These are phyloP conservation scores for Didymodactylos carnosus DNA, from an alignment of 2,888 invertebrate genomes.

Conservation along the genomic window DNA sequence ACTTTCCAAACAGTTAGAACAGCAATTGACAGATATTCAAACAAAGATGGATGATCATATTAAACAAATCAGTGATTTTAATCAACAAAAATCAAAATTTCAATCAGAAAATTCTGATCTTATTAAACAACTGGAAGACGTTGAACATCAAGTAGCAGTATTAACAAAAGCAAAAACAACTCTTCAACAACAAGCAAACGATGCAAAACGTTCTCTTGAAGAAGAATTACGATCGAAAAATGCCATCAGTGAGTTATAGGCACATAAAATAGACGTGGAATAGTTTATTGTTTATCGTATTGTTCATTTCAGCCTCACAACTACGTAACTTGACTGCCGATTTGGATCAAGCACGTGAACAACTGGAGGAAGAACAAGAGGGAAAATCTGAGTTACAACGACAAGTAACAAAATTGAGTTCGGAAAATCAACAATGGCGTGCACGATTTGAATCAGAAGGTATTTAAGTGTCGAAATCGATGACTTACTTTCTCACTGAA, in stretches of 20 bases:
- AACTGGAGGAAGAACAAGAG: conserved; percentile 95
- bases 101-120: conserved; percentile 91
- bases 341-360: conserved; percentile 92
- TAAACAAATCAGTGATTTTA: conserved; percentile 82
- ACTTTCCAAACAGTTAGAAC: conserved; percentile 87
- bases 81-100: conserved; percentile 64
- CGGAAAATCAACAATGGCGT: conserved; percentile 88
- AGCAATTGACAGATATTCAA: conserved; percentile 81
- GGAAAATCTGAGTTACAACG: conserved; percentile 95
- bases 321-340: conserved; percentile 98
- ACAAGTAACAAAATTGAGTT: conserved; percentile 93
- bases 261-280: neutral
- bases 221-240: conserved; percentile 52
- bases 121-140: conserved; percentile 86
- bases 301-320: conserved; percentile 51
- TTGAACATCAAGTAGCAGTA: conserved; percentile 60
- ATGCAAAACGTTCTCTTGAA: conserved; percentile 88
- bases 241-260: conserved; percentile 5
- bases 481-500: neutral
- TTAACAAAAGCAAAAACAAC: conserved; percentile 75
- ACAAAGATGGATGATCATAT: conserved; percentile 87
- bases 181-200: conserved; percentile 82
- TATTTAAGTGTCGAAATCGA: conserved; percentile 24
- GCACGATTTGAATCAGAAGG: conserved; percentile 82
- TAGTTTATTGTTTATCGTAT: too few relatives aligned